Conservation (phyloP, 2,888 invertebrate species). For the Drosophila nr. perissopoda region DNA sequence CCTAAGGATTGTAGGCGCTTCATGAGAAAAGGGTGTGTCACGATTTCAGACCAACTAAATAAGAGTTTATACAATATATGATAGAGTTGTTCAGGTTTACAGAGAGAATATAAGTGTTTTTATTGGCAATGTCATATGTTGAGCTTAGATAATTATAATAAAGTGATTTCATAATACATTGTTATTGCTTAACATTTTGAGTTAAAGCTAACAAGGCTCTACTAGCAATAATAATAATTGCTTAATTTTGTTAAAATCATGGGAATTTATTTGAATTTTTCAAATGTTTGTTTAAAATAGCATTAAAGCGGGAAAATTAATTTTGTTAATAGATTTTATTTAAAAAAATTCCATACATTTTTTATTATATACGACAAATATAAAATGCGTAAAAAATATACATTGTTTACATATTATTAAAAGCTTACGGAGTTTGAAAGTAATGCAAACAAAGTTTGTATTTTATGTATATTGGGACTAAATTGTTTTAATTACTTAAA, state of each 20-base stretch:
- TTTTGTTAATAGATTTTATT: neutral
- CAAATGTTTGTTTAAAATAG: neutral
- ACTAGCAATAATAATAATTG: neutral
- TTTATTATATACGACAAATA: too few species aligned
- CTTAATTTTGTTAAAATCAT: neutral
- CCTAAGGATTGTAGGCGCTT: slow-evolving; percentile 6
- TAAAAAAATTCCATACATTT: neutral
- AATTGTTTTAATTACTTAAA: neutral
- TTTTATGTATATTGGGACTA: neutral
- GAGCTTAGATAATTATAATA: too few species aligned
- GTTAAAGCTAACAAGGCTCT: too few species aligned
- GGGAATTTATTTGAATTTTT: neutral
- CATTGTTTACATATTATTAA: neutral
- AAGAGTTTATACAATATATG: neutral
- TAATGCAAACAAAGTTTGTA: neutral
- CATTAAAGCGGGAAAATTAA: neutral
- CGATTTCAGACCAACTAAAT: neutral
- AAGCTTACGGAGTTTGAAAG: neutral
- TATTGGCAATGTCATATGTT: too few species aligned
- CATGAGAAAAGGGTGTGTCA: slow-evolving; percentile 45
- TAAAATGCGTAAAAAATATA: neutral
- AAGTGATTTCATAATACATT: too few species aligned
- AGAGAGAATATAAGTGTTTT: neutral
- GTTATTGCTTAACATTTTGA: too few species aligned
- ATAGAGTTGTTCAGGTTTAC: too few species aligned